Conservation (phyloP, 1,140 invertebrate species). For the Rhynchophorus ferrugineus region DNA sequence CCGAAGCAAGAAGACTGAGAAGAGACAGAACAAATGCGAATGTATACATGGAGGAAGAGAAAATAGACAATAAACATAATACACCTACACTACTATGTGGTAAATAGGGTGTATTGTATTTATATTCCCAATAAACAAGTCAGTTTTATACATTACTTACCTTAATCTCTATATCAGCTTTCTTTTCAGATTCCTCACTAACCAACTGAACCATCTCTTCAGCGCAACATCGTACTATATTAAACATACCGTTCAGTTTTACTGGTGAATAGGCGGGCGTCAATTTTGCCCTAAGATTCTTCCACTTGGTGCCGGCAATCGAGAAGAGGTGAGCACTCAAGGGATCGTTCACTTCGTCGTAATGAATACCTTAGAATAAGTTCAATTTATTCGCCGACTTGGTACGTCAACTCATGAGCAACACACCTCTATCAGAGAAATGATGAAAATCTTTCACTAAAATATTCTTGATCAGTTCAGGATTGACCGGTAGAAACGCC, state of each 20-base stretch:
- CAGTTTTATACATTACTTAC: conserved; percentile 5
- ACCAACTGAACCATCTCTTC: conserved; percentile 31
- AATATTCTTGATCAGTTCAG: conserved; percentile 52
- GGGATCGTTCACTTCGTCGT: conserved; percentile 45
- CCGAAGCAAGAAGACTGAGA: too few species aligned
- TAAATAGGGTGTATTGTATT: background rate
- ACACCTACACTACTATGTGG: too few species aligned
- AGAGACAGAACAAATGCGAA: too few species aligned
- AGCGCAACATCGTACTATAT: conserved; percentile 31
- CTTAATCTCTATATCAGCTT: conserved; percentile 26
- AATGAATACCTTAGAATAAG: conserved; percentile 29
- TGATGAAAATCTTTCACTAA: conserved; percentile 45
- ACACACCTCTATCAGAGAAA: conserved; percentile 45
- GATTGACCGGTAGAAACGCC: conserved; percentile 46
- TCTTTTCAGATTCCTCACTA: conserved; percentile 14
- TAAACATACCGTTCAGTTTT: conserved; percentile 46
- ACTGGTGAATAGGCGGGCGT: conserved; percentile 47
- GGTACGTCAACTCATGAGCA: too few species aligned
- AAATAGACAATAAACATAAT: too few species aligned
- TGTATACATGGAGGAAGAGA: too few species aligned
- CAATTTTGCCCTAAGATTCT: conserved; percentile 43
- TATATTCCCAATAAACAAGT: too few species aligned
- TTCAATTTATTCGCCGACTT: background rate
- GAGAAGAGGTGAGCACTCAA: conserved; percentile 49
- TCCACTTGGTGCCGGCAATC: conserved; percentile 47